Percentiles rank a stretch among this genome's conserved stretches.
Evolutionary conservation across 1,140 invertebrate genomes (phyloP).

Genomic region (Pissodes strobi): DNA sequence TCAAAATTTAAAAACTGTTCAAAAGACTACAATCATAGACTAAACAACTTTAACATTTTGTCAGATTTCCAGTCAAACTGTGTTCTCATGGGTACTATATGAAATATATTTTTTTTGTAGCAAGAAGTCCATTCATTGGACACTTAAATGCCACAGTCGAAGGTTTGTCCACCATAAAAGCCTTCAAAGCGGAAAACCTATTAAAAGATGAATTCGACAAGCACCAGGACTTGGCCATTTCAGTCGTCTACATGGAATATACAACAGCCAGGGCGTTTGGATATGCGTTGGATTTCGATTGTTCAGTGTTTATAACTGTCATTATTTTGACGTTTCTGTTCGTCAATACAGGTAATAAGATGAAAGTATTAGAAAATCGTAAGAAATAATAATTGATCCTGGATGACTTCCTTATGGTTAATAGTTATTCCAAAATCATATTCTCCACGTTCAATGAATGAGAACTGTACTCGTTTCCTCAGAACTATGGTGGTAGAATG

Average conservation of each 20-base stretch:
- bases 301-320: conserved; percentile 70
- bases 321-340: conserved; percentile 63
- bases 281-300: conserved; percentile 72
- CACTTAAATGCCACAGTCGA: conserved; percentile 58
- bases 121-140: conserved; percentile 59
- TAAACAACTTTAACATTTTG: background rate
- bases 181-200: conserved; percentile 75
- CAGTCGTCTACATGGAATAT: conserved; percentile 65
- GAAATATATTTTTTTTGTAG: conserved; percentile 59
- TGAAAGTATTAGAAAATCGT: no score
- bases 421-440: no score
- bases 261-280: conserved; percentile 61
- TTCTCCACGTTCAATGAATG: no score
- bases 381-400: no score
- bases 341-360: conserved; percentile 47
- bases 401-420: no score
- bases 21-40: background rate
- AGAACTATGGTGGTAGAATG: no score
- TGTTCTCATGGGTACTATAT: conserved; percentile 53
- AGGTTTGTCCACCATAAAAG: conserved; percentile 66
- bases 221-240: conserved; percentile 73
- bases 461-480: no score
- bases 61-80: background rate
- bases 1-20: background rate
- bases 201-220: conserved; percentile 80